Conservation (phyloP, 2,113 vertebrate genomes). For the Apteryx owenii region DNA sequence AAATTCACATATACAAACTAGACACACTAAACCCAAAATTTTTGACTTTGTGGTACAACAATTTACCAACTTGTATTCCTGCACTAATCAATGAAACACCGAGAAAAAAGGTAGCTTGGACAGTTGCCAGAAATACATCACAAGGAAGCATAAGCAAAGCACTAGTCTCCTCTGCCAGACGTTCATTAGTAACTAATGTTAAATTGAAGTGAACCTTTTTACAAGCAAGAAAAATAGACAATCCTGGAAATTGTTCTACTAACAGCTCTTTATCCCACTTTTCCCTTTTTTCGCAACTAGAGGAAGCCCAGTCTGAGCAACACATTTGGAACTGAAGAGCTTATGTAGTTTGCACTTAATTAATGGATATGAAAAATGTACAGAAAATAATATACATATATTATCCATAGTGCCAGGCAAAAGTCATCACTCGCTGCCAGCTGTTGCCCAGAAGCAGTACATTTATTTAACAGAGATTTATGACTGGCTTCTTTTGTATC, state of each 20-base stretch:
- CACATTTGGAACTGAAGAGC: background rate
- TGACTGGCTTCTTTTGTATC: background rate
- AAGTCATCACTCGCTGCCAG: background rate
- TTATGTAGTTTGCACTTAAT: background rate
- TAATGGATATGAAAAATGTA: constrained; percentile 5
- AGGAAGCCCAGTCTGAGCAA: background rate
- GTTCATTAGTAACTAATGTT: background rate
- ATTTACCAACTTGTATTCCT: background rate
- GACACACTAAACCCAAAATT: background rate
- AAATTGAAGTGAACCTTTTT: constrained; percentile 39
- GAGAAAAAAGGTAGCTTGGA: background rate
- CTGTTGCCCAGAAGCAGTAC: background rate
- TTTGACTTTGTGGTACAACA: background rate
- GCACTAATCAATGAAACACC: background rate
- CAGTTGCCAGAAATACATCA: background rate
- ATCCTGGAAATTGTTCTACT: constrained; percentile 45
- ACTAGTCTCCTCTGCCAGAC: background rate
- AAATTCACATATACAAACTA: background rate
- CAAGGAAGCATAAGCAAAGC: constrained; percentile 11
- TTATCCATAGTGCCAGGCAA: background rate
- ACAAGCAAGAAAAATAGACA: constrained; percentile 25
- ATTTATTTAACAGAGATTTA: background rate
- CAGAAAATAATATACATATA: background rate
- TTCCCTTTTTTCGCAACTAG: background rate
- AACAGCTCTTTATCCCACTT: constrained; percentile 26